phyloP scores from a whole-genome alignment of 1,140 invertebrate genomes.

The Drosophila kikkawai region DNA sequence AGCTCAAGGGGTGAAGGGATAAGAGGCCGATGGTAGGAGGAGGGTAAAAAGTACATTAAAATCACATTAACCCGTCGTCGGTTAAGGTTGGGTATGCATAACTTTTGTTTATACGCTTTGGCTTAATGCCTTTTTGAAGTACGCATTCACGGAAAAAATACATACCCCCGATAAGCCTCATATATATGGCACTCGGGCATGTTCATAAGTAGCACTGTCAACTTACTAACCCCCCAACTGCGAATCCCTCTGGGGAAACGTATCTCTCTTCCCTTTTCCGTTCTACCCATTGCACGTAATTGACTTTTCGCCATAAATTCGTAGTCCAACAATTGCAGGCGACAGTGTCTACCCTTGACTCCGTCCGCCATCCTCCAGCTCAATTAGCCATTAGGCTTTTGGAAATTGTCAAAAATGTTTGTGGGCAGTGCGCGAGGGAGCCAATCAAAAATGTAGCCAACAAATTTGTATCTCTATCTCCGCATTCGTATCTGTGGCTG shows the following conservation, averaged over 20 bases:
- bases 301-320: constrained; percentile 74
- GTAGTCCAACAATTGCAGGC: constrained; percentile 55
- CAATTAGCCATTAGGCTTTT: constrained; percentile 58
- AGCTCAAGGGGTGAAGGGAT: not conserved
- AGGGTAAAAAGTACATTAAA: constrained; percentile 79
- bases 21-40: constrained; percentile 1
- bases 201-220: constrained; percentile 29
- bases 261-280: constrained; percentile 10
- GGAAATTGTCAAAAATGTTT: constrained; percentile 69
- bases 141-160: constrained; percentile 27
- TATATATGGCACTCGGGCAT: constrained; percentile 6
- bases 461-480: constrained; percentile 54
- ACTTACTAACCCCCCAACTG: constrained; percentile 32
- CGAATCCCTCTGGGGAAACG: constrained; percentile 28
- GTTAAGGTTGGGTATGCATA: constrained; percentile 73
- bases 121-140: constrained; percentile 77
- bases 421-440: constrained; percentile 34
- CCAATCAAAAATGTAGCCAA: constrained; percentile 74
- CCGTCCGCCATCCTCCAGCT: constrained; percentile 1
- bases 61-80: constrained; percentile 82
- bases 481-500: constrained; percentile 18
- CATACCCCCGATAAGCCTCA: constrained; percentile 21
- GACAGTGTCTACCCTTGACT: constrained; percentile 14
- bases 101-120: constrained; percentile 78
- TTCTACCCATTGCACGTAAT: constrained; percentile 43